Evolutionary conservation across 2,888 invertebrate genomes (phyloP), one percentile per base, ranked within the genome.

Genomic region (Tetranychus truncatus): DNA sequence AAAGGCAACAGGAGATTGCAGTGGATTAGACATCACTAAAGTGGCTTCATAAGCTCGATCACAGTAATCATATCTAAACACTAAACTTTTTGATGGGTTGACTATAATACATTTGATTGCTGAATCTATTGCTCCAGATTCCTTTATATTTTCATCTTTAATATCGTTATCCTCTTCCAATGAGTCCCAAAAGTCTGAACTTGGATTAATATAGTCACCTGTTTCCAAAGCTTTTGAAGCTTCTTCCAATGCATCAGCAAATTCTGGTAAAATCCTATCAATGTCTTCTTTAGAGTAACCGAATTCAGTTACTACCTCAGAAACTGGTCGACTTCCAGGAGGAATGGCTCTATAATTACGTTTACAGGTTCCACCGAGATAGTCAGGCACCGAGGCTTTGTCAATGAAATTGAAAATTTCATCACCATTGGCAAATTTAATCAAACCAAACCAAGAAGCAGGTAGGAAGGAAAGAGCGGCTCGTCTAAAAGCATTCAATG

Each of bases 301-400:
- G 45, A 46, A 18, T 15, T 74, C 55, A 20, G 45, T 20, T 20
- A 65, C 72, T 45, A 76, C 20, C 65, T 75, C n/a, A 7, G 55
- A 67, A 34, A 77, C 73, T 34, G 71, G 45, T 5, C 46, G 71
- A 72, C 72, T 74, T 9, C 74, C 74, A 7, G 45, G 20, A 7
- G 77, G 75, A 24, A 77, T 45, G 9, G 45, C n/a, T 45, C 75
- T 55, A 72, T 77, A 77, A 55, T 77, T 66, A 15, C 77, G 75
- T 69, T 34, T 76, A 65, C 77, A 77, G 3, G 71, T 71, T 8
- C 75, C 77, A 18, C 75, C 75, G 74, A 77, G 67, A 76, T 67
- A 77, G 73, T 77, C 77, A 11, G 77, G 77, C 18, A 75, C 75
- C 55, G 65, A 66, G 21, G 75, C 77, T 15, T 6, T 34, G 3